Evolutionary conservation across 2,888 invertebrate genomes (phyloP), one percentile per base, ranked within the genome.

Genomic region (Megastigmus dorsalis): DNA sequence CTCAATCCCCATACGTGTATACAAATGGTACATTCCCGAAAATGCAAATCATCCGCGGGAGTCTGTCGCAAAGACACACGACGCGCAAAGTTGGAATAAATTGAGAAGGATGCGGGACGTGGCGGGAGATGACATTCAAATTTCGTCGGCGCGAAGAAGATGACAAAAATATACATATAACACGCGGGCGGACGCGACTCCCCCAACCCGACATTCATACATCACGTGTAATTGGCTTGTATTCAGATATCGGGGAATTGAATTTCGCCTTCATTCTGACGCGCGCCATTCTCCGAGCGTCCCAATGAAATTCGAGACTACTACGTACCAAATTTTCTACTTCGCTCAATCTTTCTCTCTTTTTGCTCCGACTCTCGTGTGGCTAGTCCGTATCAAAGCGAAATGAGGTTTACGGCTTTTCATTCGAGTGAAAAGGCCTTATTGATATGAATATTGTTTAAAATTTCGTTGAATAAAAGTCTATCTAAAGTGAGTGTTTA

Each of bases 231-330:
- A 86, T 86, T 86, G 84, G 81, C 83, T 82, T 82, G 82, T 85
- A 84, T 85, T 86, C 86, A 82, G 83, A 85, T 84, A 81, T 82
- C 79, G 74, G 76, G 80, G 80, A 85, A 86, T 86, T 83, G 82
- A 85, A 84, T 86, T 83, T 80, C 79, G 79, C 77, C 77, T 78
- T 81, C 81, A 76, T 78, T 68, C 77, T 71, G 77, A 65, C 75
- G 77, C 66, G 59, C 78, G 3, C 38, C 62, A 41, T n/a, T 10
- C n/a, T 30, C 33, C 30, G 20, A 18, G 33, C 26, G 41, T 59
- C 45, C 28, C 48, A n/a, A 71, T 65, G 68, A 69, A 69, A 76
- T 10, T 66, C 63, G 73, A 76, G 62, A 66, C 43, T 30, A 38
- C n/a, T 28, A 13, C n/a, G 41, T 59, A 23, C 10, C 13, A 74